These are phyloP conservation scores for Campylorhamphus procurvoides DNA, from an alignment of 2,113 vertebrate species.

Conservation along the genomic window DNA sequence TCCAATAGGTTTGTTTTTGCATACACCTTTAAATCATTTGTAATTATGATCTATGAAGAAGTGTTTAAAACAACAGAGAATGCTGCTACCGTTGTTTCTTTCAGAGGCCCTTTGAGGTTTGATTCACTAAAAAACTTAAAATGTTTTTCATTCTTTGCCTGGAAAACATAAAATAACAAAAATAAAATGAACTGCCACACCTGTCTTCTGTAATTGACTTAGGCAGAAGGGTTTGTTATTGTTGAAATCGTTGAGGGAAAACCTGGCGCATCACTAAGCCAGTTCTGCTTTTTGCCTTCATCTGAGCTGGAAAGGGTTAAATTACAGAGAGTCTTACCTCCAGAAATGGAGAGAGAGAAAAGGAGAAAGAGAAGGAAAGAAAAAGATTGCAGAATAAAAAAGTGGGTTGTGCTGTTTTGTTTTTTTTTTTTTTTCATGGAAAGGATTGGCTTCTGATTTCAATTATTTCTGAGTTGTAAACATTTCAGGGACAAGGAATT, in stretches of 20 bases:
- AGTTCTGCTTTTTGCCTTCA: background rate
- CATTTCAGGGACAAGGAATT: slow-evolving; percentile 71
- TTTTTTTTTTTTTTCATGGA: background rate
- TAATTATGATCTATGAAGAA: background rate
- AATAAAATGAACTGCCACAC: background rate
- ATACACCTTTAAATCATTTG: background rate
- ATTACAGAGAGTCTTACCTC: slow-evolving; percentile 1
- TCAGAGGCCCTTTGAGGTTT: background rate
- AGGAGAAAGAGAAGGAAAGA: background rate
- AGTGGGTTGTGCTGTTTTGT: no score
- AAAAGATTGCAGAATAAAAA: background rate
- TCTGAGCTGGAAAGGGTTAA: slow-evolving; percentile 4
- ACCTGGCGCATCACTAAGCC: background rate
- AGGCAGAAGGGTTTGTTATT: background rate
- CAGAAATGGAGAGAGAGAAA: background rate
- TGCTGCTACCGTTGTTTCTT: background rate
- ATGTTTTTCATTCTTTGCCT: background rate
- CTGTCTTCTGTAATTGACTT: background rate
- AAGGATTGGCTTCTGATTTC: slow-evolving; percentile 68
- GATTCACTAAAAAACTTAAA: background rate
- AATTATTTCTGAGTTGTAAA: slow-evolving; percentile 74
- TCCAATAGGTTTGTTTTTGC: background rate
- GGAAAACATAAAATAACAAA: background rate
- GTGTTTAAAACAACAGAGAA: background rate
- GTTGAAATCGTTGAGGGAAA: background rate